These are phyloP conservation scores for Cynopterus brachyotis DNA, from an alignment of 2,113 vertebrate species.

Conservation along the genomic window DNA sequence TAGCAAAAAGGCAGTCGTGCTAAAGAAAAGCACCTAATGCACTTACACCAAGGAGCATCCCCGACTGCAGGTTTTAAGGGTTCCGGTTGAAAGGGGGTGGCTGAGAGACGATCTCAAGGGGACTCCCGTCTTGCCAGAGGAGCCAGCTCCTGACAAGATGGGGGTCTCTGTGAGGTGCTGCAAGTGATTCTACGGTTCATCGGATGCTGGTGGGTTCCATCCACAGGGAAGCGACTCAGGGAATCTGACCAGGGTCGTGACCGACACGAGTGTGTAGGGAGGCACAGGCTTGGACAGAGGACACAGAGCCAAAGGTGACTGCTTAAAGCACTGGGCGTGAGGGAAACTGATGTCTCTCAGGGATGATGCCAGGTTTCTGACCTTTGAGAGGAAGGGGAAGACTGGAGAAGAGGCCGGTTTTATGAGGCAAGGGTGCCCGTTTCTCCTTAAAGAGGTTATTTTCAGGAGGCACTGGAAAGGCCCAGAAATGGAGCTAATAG, in stretches of 20 bases:
- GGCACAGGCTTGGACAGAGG: not conserved
- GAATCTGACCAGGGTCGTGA: not conserved
- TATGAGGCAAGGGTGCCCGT: not conserved
- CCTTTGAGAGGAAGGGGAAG: not conserved
- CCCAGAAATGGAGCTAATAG: too few species aligned
- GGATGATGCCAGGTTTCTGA: not conserved
- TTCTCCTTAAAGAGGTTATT: not conserved
- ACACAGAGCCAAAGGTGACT: not conserved
- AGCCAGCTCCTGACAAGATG: not conserved
- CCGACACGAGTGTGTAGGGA: not conserved
- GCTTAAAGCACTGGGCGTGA: not conserved
- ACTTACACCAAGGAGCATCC: conserved; percentile 38
- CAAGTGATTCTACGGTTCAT: not conserved
- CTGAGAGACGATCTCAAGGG: not conserved
- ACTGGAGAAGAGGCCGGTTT: not conserved
- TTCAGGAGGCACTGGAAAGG: not conserved
- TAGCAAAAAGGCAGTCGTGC: conserved; percentile 65
- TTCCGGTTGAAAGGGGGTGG: not conserved
- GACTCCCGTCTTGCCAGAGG: not conserved
- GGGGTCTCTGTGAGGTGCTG: not conserved
- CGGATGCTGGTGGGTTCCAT: not conserved
- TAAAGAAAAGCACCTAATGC: conserved; percentile 47
- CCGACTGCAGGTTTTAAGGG: not conserved
- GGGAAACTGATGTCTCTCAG: not conserved
- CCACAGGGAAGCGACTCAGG: not conserved